Percentiles rank a stretch among this genome's conserved stretches.
Conservation (phyloP, 2,113 vertebrate genomes). For the Cervus canadensis region DNA sequence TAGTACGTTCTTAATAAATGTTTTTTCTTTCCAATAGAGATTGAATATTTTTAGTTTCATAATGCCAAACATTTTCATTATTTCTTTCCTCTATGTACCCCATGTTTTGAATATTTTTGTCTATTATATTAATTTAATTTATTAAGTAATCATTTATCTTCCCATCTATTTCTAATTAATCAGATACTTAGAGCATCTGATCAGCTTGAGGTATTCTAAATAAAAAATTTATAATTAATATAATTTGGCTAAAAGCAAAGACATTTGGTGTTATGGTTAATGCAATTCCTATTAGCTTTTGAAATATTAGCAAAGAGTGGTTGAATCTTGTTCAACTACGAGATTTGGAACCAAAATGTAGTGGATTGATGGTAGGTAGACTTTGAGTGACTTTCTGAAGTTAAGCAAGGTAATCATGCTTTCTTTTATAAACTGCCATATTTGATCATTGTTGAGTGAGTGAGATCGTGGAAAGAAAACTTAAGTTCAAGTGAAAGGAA, state of each 20-base stretch:
- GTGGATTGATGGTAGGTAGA: neutral
- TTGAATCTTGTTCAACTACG: neutral
- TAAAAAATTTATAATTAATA: constrained; percentile 28
- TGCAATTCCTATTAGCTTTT: constrained; percentile 27
- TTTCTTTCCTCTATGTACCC: neutral
- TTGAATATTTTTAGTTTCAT: neutral
- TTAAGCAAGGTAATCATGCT: neutral
- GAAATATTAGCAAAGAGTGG: neutral
- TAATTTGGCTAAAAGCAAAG: constrained; percentile 40
- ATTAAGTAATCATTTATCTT: constrained; percentile 21
- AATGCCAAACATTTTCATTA: neutral
- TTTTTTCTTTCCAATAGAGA: neutral
- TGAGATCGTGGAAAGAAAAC: neutral
- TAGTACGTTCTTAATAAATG: neutral
- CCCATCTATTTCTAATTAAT: constrained; percentile 20
- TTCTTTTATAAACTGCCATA: neutral
- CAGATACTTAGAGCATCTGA: neutral
- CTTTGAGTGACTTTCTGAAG: neutral
- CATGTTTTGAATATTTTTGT: neutral
- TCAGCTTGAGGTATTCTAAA: neutral
- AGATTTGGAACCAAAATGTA: neutral
- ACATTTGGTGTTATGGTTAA: constrained; percentile 26
- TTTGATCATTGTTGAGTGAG: neutral
- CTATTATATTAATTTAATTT: neutral
- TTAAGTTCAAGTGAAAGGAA: neutral